Base-by-base conservation (phyloP, 2,888 invertebrate genomes). In the Xanthorhoe spadicearia region DNA sequence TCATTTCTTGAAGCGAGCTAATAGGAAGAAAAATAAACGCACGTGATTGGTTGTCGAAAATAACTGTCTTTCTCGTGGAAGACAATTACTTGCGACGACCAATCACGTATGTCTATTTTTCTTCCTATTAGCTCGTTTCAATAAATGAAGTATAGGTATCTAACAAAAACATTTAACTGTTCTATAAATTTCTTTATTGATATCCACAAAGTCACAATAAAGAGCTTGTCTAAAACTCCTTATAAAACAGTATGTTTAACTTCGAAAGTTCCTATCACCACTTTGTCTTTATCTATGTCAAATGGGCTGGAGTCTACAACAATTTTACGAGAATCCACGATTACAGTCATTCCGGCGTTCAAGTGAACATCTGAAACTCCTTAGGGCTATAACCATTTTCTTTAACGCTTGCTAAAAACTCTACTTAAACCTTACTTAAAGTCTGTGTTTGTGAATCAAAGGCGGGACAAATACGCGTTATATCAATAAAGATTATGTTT, bases 351-450 rank as follows among this genome's bases (percentile, higher is more conserved):
- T 64, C 32, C 46, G 53, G 10, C 64, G 61, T 68, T 68, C 57
- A 61, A 64, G 35, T 43, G 64, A 68, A 64, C 68, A 64, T 68
- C 61, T 67, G 60, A 32, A 67, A 61, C 57, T 60, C 60, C 60
- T 64, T 56, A 60, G 46, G 67, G 60, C 60, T 28, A 67, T 67
- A 64, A 67, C 67, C 56, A 46, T 67, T 67, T 8, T 19, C 49
- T 66, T 66, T 66, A 62, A 59, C 43, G 61, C 54, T 55, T 61
- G 57, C 66, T 68, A 61, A 68, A 64, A 68, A 61, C 64, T 67
- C 52, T 35, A 48, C 9, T 2, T 19, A 55, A 43, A 43, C 7
- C 38, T 28, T 13, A 35, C 8, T n/a, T 32, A 46, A 15, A 18
- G 10, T 19, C 13, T 13, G 51, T 18, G 23, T 23, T 50, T 51